Evolutionary conservation across 2,797 vertebrate species (phyloP).

Genomic region (Melanotaenia trifasciata): DNA sequence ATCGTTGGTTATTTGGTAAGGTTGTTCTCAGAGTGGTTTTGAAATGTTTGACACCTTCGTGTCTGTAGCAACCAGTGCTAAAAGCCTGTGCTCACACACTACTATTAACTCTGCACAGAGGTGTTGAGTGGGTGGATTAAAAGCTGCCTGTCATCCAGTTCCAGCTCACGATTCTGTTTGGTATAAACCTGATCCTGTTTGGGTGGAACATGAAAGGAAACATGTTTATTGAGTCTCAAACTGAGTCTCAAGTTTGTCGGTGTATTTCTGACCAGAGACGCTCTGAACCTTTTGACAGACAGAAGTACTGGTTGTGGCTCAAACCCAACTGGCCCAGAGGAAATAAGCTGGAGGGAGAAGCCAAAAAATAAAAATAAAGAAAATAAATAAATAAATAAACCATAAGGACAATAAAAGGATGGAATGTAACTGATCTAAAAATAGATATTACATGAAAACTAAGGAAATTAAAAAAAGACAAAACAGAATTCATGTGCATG

Average conservation of each 20-base stretch:
- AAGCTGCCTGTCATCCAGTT: neutral
- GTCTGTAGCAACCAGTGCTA: neutral
- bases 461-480: neutral
- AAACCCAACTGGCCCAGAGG: neutral
- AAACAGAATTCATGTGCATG: neutral
- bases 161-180: neutral
- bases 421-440: neutral
- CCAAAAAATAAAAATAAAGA: neutral
- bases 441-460: too few relatives aligned
- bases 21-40: neutral
- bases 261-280: neutral
- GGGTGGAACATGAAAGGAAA: neutral
- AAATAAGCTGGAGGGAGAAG: neutral
- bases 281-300: neutral
- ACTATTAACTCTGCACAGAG: neutral
- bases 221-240: neutral
- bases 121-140: neutral
- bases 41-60: neutral
- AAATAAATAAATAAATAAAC: neutral
- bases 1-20: neutral
- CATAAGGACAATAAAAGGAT: neutral
- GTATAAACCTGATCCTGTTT: neutral
- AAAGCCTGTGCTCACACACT: neutral
- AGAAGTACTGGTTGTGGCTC: neutral
- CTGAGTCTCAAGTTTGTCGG: neutral